Conservation (phyloP, 1,140 invertebrate species). For the Oryctes rhinoceros region DNA sequence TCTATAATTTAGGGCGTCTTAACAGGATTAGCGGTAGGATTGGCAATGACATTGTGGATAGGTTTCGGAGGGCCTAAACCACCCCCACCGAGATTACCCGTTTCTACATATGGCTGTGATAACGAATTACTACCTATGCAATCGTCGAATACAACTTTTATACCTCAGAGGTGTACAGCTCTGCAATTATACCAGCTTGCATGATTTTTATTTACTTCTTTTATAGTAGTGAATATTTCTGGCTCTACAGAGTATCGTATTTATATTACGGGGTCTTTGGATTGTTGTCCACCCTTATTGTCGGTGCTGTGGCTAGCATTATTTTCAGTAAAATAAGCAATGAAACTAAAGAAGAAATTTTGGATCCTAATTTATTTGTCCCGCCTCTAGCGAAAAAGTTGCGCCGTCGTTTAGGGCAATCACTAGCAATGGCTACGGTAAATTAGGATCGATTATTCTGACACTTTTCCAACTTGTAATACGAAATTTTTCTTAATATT, state of each 20-base stretch:
- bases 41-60: conserved; percentile 82
- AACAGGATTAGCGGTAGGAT: conserved; percentile 69
- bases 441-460: not conserved
- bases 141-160: conserved; percentile 2
- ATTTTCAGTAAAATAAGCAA: conserved; percentile 55
- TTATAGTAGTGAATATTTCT: conserved; percentile 67
- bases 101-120: conserved; percentile 68
- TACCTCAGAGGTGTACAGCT: not conserved
- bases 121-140: not conserved
- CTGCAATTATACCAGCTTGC: not conserved
- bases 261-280: conserved; percentile 85
- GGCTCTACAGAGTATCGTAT: conserved; percentile 83
- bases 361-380: conserved; percentile 71
- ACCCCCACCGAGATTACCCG: conserved; percentile 64
- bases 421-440: not conserved
- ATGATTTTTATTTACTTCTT: conserved; percentile 10
- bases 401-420: conserved; percentile 29
- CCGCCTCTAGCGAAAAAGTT: conserved; percentile 68
- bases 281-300: conserved; percentile 69
- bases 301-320: conserved; percentile 72
- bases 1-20: conserved; percentile 69
- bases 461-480: not conserved
- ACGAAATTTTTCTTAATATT: not conserved
- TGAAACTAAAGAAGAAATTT: conserved; percentile 50
- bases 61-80: conserved; percentile 85